phyloP scores from a whole-genome alignment of 2,113 vertebrate genomes.

The Steatornis caripensis region DNA sequence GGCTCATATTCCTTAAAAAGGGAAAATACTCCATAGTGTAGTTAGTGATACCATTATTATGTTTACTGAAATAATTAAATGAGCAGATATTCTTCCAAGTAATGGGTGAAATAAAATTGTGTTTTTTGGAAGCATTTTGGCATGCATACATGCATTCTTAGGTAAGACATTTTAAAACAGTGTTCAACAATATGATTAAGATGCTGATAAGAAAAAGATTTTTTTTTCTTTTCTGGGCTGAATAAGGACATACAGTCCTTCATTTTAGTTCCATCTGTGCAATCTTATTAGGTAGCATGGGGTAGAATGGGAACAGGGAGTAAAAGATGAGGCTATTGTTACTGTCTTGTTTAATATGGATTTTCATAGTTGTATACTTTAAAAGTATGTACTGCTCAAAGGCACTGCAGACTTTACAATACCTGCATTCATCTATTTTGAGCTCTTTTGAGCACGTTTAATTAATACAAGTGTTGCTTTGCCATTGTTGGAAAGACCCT shows the following conservation, averaged over 20 bases:
- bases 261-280: not conserved
- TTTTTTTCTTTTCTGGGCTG: not conserved
- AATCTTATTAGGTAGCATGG: not conserved
- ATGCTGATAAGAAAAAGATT: not conserved
- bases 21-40: conserved; percentile 40
- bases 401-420: not conserved
- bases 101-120: conserved; percentile 33
- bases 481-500: not conserved
- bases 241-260: not conserved
- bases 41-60: conserved; percentile 57
- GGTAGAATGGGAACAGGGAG: not conserved
- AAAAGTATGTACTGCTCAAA: not conserved
- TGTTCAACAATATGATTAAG: not conserved
- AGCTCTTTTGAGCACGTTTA: not conserved
- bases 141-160: not conserved
- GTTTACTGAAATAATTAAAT: conserved; percentile 74
- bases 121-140: conserved; percentile 54
- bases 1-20: conserved; percentile 56
- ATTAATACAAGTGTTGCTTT: not conserved
- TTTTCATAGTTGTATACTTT: not conserved
- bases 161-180: not conserved
- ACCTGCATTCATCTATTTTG: not conserved
- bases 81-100: conserved; percentile 48
- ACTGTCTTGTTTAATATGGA: not conserved
- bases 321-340: not conserved